phyloP scores from a whole-genome alignment of 1,140 invertebrate genomes.

The Pararge aegeria region DNA sequence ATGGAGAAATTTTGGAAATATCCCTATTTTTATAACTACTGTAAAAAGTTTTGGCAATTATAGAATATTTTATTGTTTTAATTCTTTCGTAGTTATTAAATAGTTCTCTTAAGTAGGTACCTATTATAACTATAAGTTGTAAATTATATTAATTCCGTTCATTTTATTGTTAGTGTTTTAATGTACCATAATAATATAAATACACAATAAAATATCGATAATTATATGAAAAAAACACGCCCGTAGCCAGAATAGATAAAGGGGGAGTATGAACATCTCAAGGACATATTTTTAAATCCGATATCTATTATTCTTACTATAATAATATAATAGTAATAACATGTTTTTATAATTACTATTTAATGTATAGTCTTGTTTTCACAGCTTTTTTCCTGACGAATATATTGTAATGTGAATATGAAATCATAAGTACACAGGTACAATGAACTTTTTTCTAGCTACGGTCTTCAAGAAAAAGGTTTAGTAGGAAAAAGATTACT shows the following conservation, averaged over 20 bases:
- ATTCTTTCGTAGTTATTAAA: conserved; percentile 46
- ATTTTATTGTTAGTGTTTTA: conserved; percentile 43
- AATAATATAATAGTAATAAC: no score
- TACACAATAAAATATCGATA: background rate
- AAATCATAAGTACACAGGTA: no score
- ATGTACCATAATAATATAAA: conserved; percentile 10
- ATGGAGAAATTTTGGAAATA: conserved; percentile 62
- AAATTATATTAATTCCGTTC: conserved; percentile 61
- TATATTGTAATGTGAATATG: no score
- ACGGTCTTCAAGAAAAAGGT: no score
- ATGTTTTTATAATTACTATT: no score
- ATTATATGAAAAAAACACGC: background rate
- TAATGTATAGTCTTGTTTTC: background rate
- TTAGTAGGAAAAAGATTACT: background rate
- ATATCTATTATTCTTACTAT: no score
- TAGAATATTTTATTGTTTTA: conserved; percentile 59
- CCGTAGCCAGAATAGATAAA: background rate
- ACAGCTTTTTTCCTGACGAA: background rate
- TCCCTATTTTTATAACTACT: conserved; percentile 55
- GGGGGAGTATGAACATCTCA: background rate
- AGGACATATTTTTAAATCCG: no score
- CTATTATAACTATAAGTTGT: conserved; percentile 24
- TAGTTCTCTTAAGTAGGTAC: conserved; percentile 23
- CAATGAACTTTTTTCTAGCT: no score
- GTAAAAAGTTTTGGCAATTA: conserved; percentile 61